Evolutionary conservation across 2,888 invertebrate species (phyloP), one percentile per base, ranked within the genome.

Genomic region (Melipona bicolor): DNA sequence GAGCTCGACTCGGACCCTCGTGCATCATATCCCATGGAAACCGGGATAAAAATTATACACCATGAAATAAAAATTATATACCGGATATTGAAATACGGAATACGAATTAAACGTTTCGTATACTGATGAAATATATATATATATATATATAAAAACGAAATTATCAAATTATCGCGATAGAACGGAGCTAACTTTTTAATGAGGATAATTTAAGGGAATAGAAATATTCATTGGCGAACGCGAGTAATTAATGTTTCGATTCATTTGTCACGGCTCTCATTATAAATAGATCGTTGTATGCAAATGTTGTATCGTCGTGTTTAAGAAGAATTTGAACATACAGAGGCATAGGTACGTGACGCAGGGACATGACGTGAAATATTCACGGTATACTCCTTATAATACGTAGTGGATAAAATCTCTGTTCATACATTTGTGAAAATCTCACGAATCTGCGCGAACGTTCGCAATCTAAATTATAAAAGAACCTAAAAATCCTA

Each of bases 11-110:
- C 75, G 36, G 9, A 17, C 21, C 56, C 62, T 19, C 15, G 6
- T 27, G 21, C 56, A 54, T 49, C n/a, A 43, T 43, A 50, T 36
- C 70, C 32, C 24, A 17, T 17, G 24, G 67, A 54, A 59, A 70
- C 15, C 65, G 68, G 64, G 56, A 78, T 72, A 75, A 75, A 78
- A 78, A 36, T 64, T 27, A 27, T 27, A 27, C 27, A 27, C 1
- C 27, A 27, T 1, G 27, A 27, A 27, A 27, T 27, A 27, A 27
- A 27, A 27, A 52, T 19, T 52, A 52, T 61, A 6, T 4, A n/a
- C 21, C 67, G 11, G 56, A 82, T 78, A 82, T 84, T 84, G 67
- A 75, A 65, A 61, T n/a, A n/a, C 50, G 70, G 70, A 52, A 74
- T 70, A 75, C 65, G 50, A 50, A 49, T 71, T 49, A 72, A 49